Conservation (phyloP, 1,140 invertebrate species). For the Brachionus koreanus region DNA sequence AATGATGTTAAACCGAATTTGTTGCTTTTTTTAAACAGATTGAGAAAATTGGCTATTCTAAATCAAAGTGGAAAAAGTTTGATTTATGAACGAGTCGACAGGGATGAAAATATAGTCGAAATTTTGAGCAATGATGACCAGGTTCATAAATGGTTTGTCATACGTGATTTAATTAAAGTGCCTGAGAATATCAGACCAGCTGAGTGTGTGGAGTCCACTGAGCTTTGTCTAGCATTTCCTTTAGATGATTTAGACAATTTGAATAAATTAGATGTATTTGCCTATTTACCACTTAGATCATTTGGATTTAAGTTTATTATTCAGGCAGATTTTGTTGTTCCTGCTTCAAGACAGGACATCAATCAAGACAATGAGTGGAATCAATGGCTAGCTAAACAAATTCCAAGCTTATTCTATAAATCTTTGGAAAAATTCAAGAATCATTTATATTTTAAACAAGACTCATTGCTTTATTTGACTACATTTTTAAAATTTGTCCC, state of each 20-base stretch:
- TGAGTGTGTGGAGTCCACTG: not conserved
- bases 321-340: slow-evolving; percentile 44
- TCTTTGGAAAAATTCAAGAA: not conserved
- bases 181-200: not conserved
- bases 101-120: not conserved
- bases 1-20: slow-evolving; percentile 55
- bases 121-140: not conserved
- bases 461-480: not conserved
- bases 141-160: slow-evolving; percentile 31
- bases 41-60: slow-evolving; percentile 46
- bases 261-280: slow-evolving; percentile 24
- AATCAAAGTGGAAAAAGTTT: not conserved
- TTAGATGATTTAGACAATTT: slow-evolving; percentile 1
- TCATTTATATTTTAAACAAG: not conserved
- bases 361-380: slow-evolving; percentile 39
- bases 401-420: slow-evolving; percentile 14
- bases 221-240: slow-evolving; percentile 40
- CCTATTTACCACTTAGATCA: slow-evolving; percentile 35
- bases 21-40: slow-evolving; percentile 53
- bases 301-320: slow-evolving; percentile 42
- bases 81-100: slow-evolving; percentile 11
- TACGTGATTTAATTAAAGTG: not conserved
- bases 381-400: slow-evolving; percentile 36
- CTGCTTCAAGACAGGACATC: slow-evolving; percentile 38
- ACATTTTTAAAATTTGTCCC: slow-evolving; percentile 29